These are phyloP conservation scores for Hyposmocoma kahamanoa DNA, from an alignment of 1,140 invertebrate genomes.

Conservation along the genomic window DNA sequence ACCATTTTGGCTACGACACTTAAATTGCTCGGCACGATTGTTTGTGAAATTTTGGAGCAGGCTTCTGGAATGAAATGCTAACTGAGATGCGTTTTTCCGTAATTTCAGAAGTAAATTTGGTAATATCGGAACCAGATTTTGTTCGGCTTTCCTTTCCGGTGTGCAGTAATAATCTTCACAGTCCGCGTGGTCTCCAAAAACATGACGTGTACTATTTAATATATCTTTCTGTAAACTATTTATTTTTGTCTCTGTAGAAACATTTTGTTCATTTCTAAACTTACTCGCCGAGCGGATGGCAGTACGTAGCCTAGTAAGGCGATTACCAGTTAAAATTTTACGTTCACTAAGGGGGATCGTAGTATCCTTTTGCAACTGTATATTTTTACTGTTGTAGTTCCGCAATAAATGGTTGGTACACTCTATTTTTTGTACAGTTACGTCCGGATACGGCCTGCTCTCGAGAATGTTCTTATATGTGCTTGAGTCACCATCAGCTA, in stretches of 20 bases:
- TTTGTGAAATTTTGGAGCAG: background rate
- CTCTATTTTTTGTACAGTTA: constrained; percentile 25
- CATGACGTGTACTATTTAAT: constrained; percentile 31
- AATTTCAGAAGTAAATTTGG: background rate
- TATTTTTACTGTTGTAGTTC: constrained; percentile 24
- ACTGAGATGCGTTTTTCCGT: background rate
- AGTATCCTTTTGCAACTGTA: constrained; percentile 2
- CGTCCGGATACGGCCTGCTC: background rate
- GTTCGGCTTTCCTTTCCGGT: constrained; percentile 13
- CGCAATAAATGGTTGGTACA: constrained; percentile 36
- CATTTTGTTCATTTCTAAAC: constrained; percentile 9
- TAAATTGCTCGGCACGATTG: background rate
- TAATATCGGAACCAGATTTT: constrained; percentile 20
- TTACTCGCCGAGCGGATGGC: constrained; percentile 15
- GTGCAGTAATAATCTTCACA: constrained; percentile 24
- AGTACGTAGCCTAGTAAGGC: constrained; percentile 13
- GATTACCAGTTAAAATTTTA: background rate
- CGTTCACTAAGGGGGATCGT: background rate
- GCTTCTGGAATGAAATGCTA: background rate
- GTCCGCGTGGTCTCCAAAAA: constrained; percentile 40
- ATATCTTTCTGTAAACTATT: constrained; percentile 11
- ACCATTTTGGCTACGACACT: background rate
- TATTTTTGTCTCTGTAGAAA: background rate
- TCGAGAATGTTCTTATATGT: constrained; percentile 25
- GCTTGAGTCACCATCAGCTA: constrained; percentile 46